Conservation (phyloP, 2,797 vertebrate genomes). For the Acrossocheilus wenchowensis region DNA sequence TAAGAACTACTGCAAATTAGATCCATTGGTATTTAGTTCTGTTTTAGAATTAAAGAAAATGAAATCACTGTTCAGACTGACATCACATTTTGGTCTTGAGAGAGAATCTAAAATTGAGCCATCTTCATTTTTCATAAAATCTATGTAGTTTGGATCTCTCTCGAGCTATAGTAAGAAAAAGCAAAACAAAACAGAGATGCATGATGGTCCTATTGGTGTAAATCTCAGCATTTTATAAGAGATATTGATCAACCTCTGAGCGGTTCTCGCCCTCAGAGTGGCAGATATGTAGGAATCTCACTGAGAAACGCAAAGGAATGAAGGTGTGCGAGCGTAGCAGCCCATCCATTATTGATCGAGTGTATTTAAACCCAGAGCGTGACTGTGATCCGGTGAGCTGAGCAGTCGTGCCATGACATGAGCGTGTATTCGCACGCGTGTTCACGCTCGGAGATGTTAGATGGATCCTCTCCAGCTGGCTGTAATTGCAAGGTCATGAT, state of each 20-base stretch:
- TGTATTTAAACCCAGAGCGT: constrained; percentile 25
- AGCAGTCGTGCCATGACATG: neutral
- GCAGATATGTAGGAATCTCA: constrained; percentile 2
- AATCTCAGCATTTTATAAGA: neutral
- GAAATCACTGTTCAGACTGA: neutral
- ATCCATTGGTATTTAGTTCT: neutral
- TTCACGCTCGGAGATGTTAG: neutral
- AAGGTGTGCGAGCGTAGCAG: neutral
- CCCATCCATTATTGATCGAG: constrained; percentile 35
- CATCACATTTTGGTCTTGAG: neutral
- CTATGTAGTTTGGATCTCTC: neutral
- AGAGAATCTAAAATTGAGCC: neutral
- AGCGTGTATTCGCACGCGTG: constrained; percentile 4
- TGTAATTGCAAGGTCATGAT: constrained; percentile 41
- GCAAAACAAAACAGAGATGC: neutral
- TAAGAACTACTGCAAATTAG: neutral
- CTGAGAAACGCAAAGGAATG: constrained; percentile 28
- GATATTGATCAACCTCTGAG: constrained; percentile 20
- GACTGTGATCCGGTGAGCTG: constrained; percentile 5
- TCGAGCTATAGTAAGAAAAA: neutral
- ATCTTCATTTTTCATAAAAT: neutral
- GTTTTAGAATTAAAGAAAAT: neutral
- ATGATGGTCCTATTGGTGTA: neutral
- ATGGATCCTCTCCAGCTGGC: constrained; percentile 16
- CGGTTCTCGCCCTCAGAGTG: constrained; percentile 4